phyloP scores from a whole-genome alignment of 1,140 invertebrate genomes.

The Marisa cornuarietis region DNA sequence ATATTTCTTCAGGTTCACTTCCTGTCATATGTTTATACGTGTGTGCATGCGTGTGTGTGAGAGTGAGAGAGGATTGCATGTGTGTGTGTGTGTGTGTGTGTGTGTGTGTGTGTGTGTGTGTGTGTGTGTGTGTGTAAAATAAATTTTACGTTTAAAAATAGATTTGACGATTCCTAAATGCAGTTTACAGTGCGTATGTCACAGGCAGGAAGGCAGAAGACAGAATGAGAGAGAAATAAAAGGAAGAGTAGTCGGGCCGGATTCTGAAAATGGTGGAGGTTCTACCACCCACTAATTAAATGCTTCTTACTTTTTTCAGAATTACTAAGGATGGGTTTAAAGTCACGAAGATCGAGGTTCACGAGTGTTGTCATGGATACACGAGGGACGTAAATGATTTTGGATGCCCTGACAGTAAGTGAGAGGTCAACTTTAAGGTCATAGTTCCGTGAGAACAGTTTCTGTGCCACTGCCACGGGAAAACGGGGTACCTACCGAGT shows the following conservation, averaged over 20 bases:
- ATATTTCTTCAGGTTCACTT: neutral
- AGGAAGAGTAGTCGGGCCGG: too few species aligned
- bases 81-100: too few species aligned
- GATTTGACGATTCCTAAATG: too few species aligned
- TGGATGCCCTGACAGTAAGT: constrained; percentile 47
- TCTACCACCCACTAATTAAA: too few species aligned
- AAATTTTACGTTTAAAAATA: too few species aligned
- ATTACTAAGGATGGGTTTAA: constrained; percentile 13
- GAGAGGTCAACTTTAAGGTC: neutral
- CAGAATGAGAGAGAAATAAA: neutral
- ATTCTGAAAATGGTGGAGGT: neutral
- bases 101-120: too few species aligned
- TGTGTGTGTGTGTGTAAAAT: too few species aligned
- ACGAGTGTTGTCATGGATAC: constrained; percentile 51
- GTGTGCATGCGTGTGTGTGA: neutral
- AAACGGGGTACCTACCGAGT: neutral
- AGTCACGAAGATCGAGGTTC: constrained; percentile 24
- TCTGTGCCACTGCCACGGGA: neutral
- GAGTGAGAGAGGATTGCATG: too few species aligned
- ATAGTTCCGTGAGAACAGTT: neutral
- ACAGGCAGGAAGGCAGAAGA: too few species aligned
- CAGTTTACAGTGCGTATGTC: too few species aligned
- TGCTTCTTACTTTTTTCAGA: constrained; percentile 23
- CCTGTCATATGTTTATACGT: neutral
- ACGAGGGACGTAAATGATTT: constrained; percentile 28